phyloP scores from a whole-genome alignment of 2,888 invertebrate genomes.

The Agrotis ipsilon region DNA sequence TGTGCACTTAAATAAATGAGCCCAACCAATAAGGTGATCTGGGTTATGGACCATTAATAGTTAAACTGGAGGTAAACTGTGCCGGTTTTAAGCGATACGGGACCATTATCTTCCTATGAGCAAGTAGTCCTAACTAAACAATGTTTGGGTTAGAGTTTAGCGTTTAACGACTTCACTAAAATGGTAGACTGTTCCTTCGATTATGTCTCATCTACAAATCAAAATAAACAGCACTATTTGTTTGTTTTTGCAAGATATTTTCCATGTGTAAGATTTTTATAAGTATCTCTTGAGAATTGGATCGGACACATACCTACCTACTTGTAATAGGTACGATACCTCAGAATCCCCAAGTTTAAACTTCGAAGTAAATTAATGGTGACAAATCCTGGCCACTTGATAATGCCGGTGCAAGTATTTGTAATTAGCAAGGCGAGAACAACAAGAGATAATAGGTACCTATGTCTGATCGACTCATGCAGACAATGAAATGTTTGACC shows the following conservation, averaged over 20 bases:
- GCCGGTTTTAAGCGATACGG: conserved; percentile 10
- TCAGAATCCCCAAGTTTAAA: no score
- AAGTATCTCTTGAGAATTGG: no score
- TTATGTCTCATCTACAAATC: background rate
- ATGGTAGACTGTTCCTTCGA: background rate
- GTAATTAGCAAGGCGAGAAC: no score
- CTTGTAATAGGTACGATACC: no score
- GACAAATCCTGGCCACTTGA: no score
- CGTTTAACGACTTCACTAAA: conserved; percentile 3
- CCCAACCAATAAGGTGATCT: conserved; percentile 52
- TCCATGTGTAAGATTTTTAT: no score
- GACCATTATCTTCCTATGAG: conserved; percentile 18
- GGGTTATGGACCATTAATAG: conserved; percentile 47
- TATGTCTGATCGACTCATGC: no score
- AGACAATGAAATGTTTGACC: no score
- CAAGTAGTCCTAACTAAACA: conserved; percentile 16
- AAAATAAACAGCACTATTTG: background rate
- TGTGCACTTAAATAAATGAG: conserved; percentile 54
- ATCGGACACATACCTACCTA: no score
- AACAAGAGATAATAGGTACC: no score
- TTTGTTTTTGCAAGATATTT: conserved; percentile 1
- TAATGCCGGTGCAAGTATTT: no score
- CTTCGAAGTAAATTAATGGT: no score
- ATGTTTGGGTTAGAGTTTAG: background rate
- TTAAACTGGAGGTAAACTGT: conserved; percentile 43